Conservation (phyloP, 2,888 invertebrate genomes). For the Watsonalla cultraria region DNA sequence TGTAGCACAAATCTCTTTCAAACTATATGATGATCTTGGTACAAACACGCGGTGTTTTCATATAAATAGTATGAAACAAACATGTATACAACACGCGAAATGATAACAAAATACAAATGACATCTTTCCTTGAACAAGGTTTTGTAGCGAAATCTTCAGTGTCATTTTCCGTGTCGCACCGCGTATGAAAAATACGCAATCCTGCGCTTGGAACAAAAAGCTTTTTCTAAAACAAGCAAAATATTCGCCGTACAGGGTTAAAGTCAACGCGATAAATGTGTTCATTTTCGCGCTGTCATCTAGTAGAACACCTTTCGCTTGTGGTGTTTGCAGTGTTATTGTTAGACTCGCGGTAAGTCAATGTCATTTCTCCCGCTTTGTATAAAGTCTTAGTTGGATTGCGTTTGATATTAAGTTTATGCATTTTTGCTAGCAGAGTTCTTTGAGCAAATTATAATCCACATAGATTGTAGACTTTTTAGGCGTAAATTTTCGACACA, state of each 20-base stretch:
- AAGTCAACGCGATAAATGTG: neutral
- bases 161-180: neutral
- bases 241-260: neutral
- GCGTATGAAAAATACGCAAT: neutral
- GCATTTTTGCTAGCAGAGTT: too few species aligned
- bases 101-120: neutral
- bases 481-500: too few species aligned
- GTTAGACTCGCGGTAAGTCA: neutral
- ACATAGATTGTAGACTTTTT: too few species aligned
- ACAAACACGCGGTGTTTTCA: neutral
- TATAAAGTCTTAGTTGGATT: neutral
- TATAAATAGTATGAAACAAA: neutral
- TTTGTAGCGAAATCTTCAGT: neutral
- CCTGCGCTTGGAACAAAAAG: neutral
- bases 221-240: neutral
- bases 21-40: neutral
- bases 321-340: neutral
- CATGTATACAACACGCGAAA: neutral
- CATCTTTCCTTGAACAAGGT: too few species aligned
- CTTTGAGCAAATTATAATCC: too few species aligned
- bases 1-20: neutral
- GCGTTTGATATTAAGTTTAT: too few species aligned
- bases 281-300: conserved; percentile 1
- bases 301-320: conserved; percentile 1
- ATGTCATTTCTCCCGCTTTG: conserved; percentile 2